Conservation (phyloP, 2,113 vertebrate species). For the Casuarius casuarius region DNA sequence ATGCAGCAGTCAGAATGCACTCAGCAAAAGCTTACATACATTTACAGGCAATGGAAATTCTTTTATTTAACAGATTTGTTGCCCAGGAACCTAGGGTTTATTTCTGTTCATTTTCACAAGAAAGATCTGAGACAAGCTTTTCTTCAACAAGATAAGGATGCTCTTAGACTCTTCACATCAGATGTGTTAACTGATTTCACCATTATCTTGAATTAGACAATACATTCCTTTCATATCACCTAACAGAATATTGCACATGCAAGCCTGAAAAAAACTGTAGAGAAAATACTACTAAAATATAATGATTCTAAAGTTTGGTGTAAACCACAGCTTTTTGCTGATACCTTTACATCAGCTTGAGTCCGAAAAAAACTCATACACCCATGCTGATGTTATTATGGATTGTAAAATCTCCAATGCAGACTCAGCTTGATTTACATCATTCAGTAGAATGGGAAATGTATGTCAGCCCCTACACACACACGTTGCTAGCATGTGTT, state of each 20-base stretch:
- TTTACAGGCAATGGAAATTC: background rate
- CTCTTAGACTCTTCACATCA: background rate
- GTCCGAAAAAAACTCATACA: background rate
- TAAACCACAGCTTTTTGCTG: background rate
- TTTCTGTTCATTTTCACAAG: conserved; percentile 1
- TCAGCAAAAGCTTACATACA: background rate
- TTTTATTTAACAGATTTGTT: background rate
- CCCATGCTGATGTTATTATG: background rate
- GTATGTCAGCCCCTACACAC: background rate
- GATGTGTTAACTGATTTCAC: background rate
- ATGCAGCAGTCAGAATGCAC: background rate
- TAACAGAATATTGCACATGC: background rate
- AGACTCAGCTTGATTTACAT: background rate
- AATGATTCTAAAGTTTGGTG: background rate
- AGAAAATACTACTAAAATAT: background rate
- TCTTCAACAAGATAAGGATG: background rate
- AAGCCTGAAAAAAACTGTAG: background rate
- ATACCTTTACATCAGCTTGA: background rate
- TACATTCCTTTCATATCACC: background rate
- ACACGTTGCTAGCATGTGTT: background rate
- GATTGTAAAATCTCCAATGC: background rate
- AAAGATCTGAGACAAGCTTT: background rate
- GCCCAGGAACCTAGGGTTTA: background rate
- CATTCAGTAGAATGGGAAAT: background rate
- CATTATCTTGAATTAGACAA: background rate